These are phyloP conservation scores for Amniataba percoides DNA, from an alignment of 2,797 vertebrate species.

Conservation along the genomic window DNA sequence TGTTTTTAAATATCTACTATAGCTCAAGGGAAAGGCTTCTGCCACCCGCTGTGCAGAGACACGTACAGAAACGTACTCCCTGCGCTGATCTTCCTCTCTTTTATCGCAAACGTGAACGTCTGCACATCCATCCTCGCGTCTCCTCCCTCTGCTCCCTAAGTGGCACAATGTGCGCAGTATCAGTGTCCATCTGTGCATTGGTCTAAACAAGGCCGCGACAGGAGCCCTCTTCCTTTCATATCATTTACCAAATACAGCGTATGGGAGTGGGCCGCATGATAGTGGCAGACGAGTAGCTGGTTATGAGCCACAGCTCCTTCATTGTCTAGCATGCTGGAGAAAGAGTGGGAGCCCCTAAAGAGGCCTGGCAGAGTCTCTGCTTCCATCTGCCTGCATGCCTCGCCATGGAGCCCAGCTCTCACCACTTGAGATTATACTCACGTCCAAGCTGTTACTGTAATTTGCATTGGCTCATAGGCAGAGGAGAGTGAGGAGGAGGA, in stretches of 20 bases:
- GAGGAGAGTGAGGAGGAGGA: slow-evolving; percentile 73
- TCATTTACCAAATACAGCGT: slow-evolving; percentile 54
- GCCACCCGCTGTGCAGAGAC: slow-evolving; percentile 36
- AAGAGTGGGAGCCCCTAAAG: slow-evolving; percentile 78
- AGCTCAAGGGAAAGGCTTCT: slow-evolving; percentile 39
- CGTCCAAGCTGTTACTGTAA: slow-evolving; percentile 87
- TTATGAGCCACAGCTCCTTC: slow-evolving; percentile 73
- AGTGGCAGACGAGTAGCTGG: slow-evolving; percentile 72
- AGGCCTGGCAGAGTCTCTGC: slow-evolving; percentile 76
- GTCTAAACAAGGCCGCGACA: slow-evolving; percentile 50
- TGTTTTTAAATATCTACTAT: slow-evolving; percentile 46
- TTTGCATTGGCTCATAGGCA: slow-evolving; percentile 84
- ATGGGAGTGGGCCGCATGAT: slow-evolving; percentile 55
- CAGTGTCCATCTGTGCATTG: slow-evolving; percentile 58
- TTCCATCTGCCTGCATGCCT: slow-evolving; percentile 81
- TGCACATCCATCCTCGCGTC: slow-evolving; percentile 23
- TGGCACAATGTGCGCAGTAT: slow-evolving; percentile 31
- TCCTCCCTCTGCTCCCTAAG: slow-evolving; percentile 34
- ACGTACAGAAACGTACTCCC: slow-evolving; percentile 11
- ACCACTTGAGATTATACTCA: slow-evolving; percentile 83
- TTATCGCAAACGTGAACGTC: slow-evolving; percentile 19
- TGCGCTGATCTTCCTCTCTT: slow-evolving; percentile 1
- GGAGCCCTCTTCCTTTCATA: slow-evolving; percentile 44
- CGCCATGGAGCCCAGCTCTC: slow-evolving; percentile 76
- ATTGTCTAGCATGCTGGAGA: slow-evolving; percentile 77